These are phyloP conservation scores for Chloropsis hardwickii DNA, from an alignment of 2,113 vertebrate species.

Conservation along the genomic window DNA sequence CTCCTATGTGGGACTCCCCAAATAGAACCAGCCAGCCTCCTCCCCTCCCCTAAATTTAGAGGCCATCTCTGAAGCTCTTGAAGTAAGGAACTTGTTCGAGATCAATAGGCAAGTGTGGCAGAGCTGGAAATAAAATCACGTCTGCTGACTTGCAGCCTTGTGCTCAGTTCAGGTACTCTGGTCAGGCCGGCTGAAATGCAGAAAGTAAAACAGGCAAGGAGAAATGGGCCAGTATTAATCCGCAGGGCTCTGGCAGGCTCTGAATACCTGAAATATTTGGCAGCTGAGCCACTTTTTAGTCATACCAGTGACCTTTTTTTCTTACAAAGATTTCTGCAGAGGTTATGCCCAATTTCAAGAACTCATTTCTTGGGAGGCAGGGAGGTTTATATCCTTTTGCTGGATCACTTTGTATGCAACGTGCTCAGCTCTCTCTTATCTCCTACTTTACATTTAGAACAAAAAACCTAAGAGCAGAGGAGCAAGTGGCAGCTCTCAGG, in stretches of 20 bases:
- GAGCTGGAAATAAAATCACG: slow-evolving; percentile 28
- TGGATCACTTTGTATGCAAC: not conserved
- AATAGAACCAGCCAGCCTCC: slow-evolving; percentile 53
- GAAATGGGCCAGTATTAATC: slow-evolving; percentile 56
- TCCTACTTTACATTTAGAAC: not conserved
- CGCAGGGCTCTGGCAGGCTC: slow-evolving; percentile 44
- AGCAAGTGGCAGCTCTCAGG: not conserved
- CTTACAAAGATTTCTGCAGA: slow-evolving; percentile 4
- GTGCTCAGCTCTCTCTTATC: not conserved
- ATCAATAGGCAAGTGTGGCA: slow-evolving; percentile 52
- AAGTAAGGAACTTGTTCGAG: slow-evolving; percentile 51
- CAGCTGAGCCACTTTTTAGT: slow-evolving; percentile 51
- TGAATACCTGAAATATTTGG: slow-evolving; percentile 65
- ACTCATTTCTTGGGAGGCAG: not conserved
- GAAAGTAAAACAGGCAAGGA: slow-evolving; percentile 46
- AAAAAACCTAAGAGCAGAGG: not conserved
- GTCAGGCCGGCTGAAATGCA: slow-evolving; percentile 32
- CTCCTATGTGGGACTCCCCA: slow-evolving; percentile 3
- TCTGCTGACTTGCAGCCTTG: slow-evolving; percentile 60
- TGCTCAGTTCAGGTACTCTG: slow-evolving; percentile 49
- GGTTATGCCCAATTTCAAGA: slow-evolving; percentile 13
- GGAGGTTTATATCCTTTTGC: not conserved
- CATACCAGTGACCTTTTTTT: slow-evolving; percentile 21
- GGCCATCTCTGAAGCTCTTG: slow-evolving; percentile 37
- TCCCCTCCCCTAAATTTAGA: slow-evolving; percentile 64